These are phyloP conservation scores for Cherax destructor DNA, from an alignment of 1,140 invertebrate species.

Conservation along the genomic window DNA sequence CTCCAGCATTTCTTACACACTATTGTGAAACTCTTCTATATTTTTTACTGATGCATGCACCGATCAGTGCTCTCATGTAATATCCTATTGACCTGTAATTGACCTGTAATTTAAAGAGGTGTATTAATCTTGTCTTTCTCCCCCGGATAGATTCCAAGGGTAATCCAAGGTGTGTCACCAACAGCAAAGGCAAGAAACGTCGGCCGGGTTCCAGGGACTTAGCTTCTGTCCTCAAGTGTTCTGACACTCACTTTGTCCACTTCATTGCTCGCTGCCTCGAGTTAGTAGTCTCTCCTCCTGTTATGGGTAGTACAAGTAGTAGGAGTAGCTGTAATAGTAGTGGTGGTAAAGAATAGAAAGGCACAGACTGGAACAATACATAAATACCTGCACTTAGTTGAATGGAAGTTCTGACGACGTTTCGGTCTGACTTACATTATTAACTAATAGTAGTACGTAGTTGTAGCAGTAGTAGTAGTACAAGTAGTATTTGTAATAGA, in stretches of 20 bases:
- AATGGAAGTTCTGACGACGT: no score
- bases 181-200: slow-evolving; percentile 92
- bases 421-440: no score
- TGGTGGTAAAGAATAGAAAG: not conserved
- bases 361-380: no score
- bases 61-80: no score
- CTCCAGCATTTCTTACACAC: no score
- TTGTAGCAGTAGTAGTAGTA: no score
- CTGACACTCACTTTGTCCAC: slow-evolving; percentile 93
- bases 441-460: no score
- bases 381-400: no score
- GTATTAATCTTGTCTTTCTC: not conserved
- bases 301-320: not conserved
- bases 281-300: slow-evolving; percentile 76
- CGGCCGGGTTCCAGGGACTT: slow-evolving; percentile 89
- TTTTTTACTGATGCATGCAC: no score
- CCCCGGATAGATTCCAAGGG: slow-evolving; percentile 87
- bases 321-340: not conserved
- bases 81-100: no score
- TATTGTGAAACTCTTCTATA: no score
- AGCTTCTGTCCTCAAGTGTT: slow-evolving; percentile 85
- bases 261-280: slow-evolving; percentile 95
- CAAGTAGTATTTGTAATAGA: no score
- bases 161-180: slow-evolving; percentile 92
- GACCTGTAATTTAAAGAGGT: not conserved